Base-by-base conservation (phyloP, 2,113 vertebrate species). In the Vireo altiloquus region DNA sequence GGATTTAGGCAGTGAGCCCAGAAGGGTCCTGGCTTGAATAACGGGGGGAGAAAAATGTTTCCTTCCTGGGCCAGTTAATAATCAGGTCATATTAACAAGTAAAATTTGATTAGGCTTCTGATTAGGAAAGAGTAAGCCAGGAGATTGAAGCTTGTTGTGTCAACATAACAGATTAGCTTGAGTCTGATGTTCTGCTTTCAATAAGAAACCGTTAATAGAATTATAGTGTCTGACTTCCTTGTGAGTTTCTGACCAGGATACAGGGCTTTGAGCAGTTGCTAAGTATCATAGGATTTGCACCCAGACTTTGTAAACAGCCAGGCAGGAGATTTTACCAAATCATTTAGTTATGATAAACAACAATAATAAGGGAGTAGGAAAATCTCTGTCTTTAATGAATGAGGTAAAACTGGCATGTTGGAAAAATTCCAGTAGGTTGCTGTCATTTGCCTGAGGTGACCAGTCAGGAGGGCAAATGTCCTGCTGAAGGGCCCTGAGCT, bases 21-120 rank as follows among this genome's bases (percentile, higher is more conserved):
- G 37, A 31, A 64, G 20, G 9, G 33, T 72, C 39, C 68, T 90
- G 90, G 50, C 49, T 80, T 87, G 28, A 54, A 66, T 69, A 75
- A 91, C 7, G 8, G 28, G 13, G 47, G 42, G 25, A 12, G 40
- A 66, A 87, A 89, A 86, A 79, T 56, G 44, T 61, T 94, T 97
- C 63, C 83, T 96, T 96, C 76, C 78, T 86, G 81, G 49, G 42
- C 63, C 61, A 42, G 60, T 89, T 84, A 96, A 94, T 93, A 93
- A 93, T 91, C 83, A 87, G 91, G 70, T 89, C 65, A 74, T 83
- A 87, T 92, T 87, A 91, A 85, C 78, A 87, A 78, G 56, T 90
- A 90, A 81, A 93, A 97, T 92, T 81, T 90, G 78, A 95, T 97
- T 94, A 96, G 74, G 24, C 30, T 95, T 78, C 91, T 92, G 90